Percentiles rank a stretch among this genome's conserved stretches.
phyloP scores from a whole-genome alignment of 2,113 vertebrate genomes.

The Apeltes quadracus region DNA sequence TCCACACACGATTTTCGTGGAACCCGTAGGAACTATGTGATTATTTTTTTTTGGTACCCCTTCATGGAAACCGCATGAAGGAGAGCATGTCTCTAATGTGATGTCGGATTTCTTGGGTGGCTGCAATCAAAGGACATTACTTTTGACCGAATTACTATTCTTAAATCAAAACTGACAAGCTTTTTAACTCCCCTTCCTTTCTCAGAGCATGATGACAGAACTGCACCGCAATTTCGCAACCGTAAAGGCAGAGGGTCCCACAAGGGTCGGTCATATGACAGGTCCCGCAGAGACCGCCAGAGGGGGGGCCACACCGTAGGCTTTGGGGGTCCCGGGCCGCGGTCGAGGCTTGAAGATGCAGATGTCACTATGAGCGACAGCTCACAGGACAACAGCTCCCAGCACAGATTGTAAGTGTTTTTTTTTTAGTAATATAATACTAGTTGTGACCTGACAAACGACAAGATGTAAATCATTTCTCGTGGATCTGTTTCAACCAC shows the following conservation, averaged over 20 bases:
- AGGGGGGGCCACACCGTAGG: constrained; percentile 55
- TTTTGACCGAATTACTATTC: too few relatives aligned
- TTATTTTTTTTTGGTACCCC: too few relatives aligned
- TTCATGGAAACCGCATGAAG: too few relatives aligned
- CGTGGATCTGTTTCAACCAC: not conserved
- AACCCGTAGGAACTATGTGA: too few relatives aligned
- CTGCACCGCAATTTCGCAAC: constrained; percentile 79
- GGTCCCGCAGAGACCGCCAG: constrained; percentile 75
- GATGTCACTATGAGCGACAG: constrained; percentile 85
- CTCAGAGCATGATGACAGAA: constrained; percentile 86
- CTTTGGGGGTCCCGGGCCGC: constrained; percentile 62
- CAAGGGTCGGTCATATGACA: constrained; percentile 79
- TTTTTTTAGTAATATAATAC: not conserved
- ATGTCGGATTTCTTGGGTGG: too few relatives aligned
- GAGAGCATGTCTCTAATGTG: too few relatives aligned
- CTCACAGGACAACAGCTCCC: constrained; percentile 77
- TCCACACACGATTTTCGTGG: too few relatives aligned
- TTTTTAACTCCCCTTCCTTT: not conserved
- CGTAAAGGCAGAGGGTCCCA: constrained; percentile 84
- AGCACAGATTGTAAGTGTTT: constrained; percentile 84
- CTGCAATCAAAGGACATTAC: too few relatives aligned
- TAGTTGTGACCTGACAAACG: not conserved
- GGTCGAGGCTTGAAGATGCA: constrained; percentile 76
- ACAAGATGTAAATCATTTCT: not conserved
- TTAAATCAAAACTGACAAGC: not conserved